Conservation (phyloP, 2,113 vertebrate species). For the Leucopsar rothschildi region DNA sequence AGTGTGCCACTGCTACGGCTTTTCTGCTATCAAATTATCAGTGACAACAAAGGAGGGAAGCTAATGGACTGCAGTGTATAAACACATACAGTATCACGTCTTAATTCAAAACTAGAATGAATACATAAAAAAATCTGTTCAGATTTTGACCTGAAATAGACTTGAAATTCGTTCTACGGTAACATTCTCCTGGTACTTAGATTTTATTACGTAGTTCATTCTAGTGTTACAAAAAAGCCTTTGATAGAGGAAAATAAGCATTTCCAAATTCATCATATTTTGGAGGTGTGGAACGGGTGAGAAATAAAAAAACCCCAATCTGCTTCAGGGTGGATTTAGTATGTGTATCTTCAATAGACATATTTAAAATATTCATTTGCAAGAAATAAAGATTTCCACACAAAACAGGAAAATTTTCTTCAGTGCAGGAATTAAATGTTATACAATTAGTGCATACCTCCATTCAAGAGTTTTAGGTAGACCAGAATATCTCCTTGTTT, state of each 20-base stretch:
- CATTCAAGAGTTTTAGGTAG: not conserved
- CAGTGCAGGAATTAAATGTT: not conserved
- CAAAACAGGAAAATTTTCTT: not conserved
- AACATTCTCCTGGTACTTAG: not conserved
- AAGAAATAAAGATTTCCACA: not conserved
- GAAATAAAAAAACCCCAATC: not conserved
- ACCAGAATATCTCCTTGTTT: not conserved
- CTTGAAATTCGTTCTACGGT: not conserved
- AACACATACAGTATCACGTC: not conserved
- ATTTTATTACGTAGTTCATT: not conserved
- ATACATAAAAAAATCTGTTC: accelerated
- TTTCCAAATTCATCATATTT: not conserved
- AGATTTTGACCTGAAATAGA: not conserved
- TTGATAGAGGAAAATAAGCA: not conserved
- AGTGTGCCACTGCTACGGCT: not conserved
- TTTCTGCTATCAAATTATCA: not conserved
- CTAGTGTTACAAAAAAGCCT: not conserved
- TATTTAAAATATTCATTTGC: not conserved
- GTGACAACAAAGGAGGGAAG: not conserved
- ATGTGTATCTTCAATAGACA: not conserved
- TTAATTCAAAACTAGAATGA: not conserved
- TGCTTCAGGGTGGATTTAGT: not conserved
- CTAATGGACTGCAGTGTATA: not conserved
- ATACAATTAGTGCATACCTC: not conserved
- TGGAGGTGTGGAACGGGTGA: not conserved